A percentile compares a stretch with the other conserved stretches of the same genome.
These are phyloP conservation scores for Drosophila affinis DNA, from an alignment of 2,888 invertebrate species.

Conservation along the genomic window DNA sequence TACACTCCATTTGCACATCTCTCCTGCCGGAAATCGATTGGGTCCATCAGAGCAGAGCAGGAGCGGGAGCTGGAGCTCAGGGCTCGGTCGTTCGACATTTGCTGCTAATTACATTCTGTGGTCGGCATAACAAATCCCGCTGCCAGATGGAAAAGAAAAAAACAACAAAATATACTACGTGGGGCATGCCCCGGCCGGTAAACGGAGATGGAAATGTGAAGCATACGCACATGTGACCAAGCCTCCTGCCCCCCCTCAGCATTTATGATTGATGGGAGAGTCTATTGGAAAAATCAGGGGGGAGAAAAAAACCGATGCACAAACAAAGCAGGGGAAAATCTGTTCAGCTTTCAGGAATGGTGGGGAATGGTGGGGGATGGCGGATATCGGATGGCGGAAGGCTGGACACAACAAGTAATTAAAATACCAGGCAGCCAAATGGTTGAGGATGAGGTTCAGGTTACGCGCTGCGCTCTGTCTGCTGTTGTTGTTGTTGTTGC, in stretches of 20 bases:
- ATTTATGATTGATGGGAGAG: constrained; percentile 64
- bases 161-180: constrained; percentile 16
- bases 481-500: background rate
- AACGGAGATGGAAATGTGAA: constrained; percentile 20
- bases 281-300: constrained; percentile 15
- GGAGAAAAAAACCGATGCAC: constrained; percentile 15
- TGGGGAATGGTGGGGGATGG: background rate
- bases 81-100: constrained; percentile 57
- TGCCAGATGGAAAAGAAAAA: constrained; percentile 17
- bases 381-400: constrained; percentile 1
- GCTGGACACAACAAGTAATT: constrained; percentile 64
- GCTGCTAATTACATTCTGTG: constrained; percentile 79
- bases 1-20: background rate
- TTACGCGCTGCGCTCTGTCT: constrained; percentile 1
- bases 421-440: constrained; percentile 78
- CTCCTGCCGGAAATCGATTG: constrained; percentile 21
- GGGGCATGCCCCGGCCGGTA: background rate
- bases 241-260: background rate
- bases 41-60: constrained; percentile 20
- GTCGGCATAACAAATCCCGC: constrained; percentile 74
- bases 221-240: constrained; percentile 55
- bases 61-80: background rate
- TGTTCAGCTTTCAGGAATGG: constrained; percentile 8
- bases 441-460: constrained; percentile 27
- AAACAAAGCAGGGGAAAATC: constrained; percentile 28